Percentiles rank a stretch among this genome's conserved stretches.
Conservation (phyloP, 2,113 vertebrate genomes). For the Panthera uncia region DNA sequence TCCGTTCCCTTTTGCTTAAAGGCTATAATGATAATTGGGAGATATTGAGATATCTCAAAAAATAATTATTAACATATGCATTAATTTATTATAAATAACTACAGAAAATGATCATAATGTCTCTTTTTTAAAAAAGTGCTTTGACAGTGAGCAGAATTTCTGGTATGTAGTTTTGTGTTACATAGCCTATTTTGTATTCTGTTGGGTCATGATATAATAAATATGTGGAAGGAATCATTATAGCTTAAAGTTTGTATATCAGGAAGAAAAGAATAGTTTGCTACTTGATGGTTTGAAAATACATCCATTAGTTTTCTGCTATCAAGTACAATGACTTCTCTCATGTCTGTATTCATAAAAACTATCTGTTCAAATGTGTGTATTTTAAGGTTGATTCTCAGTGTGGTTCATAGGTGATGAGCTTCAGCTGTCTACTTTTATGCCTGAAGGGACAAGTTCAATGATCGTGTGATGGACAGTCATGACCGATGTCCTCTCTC, state of each 20-base stretch:
- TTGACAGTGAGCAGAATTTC: not conserved
- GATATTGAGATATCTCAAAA: not conserved
- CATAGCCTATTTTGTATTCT: not conserved
- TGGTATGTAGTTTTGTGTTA: not conserved
- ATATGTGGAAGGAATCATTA: not conserved
- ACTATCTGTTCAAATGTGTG: constrained; percentile 48
- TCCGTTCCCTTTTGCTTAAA: not conserved
- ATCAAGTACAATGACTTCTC: not conserved
- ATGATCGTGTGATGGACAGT: constrained; percentile 48
- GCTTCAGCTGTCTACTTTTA: constrained; percentile 75
- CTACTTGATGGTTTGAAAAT: not conserved
- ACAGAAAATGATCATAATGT: not conserved
- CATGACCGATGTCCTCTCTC: constrained; percentile 64
- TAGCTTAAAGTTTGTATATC: not conserved
- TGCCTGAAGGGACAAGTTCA: constrained; percentile 56
- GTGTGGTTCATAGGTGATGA: constrained; percentile 68
- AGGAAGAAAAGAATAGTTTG: not conserved
- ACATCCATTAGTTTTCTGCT: not conserved
- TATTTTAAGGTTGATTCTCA: constrained; percentile 68
- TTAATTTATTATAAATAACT: not conserved
- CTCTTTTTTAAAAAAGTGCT: not conserved
- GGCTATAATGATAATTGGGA: not conserved
- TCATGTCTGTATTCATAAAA: constrained; percentile 52
- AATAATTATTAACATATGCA: not conserved
- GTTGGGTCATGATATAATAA: not conserved